These are phyloP conservation scores for Helogale parvula DNA, from an alignment of 2,113 vertebrate species.

Conservation along the genomic window DNA sequence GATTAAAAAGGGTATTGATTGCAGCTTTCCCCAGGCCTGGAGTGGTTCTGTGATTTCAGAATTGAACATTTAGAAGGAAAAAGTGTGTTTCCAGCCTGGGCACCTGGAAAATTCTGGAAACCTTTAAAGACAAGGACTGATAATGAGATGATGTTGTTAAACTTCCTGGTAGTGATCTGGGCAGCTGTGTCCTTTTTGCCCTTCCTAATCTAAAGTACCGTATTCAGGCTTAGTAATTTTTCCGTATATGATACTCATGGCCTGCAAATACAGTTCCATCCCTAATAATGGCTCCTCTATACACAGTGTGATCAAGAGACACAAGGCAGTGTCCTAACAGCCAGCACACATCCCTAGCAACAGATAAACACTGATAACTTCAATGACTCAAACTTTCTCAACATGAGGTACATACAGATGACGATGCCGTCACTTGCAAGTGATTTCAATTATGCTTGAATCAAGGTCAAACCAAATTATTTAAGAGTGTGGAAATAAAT, in stretches of 20 bases:
- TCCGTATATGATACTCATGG: background rate
- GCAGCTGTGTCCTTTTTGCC: background rate
- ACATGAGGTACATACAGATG: background rate
- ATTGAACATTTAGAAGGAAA: conserved; percentile 35
- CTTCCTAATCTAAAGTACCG: conserved; percentile 33
- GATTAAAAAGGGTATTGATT: conserved; percentile 76
- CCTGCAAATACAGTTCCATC: background rate
- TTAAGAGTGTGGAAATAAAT: conserved; percentile 9
- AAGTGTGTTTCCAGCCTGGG: conserved; percentile 32
- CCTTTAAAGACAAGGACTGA: conserved; percentile 57
- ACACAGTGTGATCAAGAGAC: background rate
- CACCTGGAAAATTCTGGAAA: conserved; percentile 46
- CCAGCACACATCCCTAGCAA: background rate
- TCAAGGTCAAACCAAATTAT: background rate
- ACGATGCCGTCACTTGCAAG: background rate
- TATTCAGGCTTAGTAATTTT: conserved; percentile 11
- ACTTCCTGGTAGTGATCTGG: conserved; percentile 35
- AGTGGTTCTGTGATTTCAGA: conserved; percentile 63
- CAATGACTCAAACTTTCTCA: background rate
- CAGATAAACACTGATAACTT: background rate
- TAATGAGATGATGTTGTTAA: conserved; percentile 52
- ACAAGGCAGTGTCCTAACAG: background rate
- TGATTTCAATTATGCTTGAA: background rate
- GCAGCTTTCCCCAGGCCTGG: conserved; percentile 24
- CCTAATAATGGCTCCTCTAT: background rate